Conservation (phyloP, 2,888 invertebrate species). For the Leptinotarsa haldemani region DNA sequence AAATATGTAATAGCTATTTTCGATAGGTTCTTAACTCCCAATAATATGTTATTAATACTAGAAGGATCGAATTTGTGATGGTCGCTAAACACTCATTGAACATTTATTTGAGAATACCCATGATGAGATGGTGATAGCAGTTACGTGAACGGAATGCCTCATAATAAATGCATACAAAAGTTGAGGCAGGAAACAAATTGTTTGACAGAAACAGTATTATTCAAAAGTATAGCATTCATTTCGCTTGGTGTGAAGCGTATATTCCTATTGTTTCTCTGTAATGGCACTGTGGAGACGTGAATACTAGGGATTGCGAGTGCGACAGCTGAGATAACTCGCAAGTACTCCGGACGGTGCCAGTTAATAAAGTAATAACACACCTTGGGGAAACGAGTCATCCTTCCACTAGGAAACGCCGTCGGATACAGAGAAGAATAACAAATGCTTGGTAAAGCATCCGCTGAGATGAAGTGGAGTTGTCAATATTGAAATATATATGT, state of each 20-base stretch:
- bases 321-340: slow-evolving; percentile 62
- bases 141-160: no score
- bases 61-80: no score
- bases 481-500: slow-evolving; percentile 22
- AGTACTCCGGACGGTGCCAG: slow-evolving; percentile 60
- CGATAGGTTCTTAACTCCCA: no score
- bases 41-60: no score
- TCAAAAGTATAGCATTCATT: slow-evolving; percentile 8
- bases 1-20: no score
- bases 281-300: slow-evolving; percentile 54
- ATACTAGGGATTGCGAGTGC: slow-evolving; percentile 60
- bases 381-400: slow-evolving; percentile 53
- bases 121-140: no score
- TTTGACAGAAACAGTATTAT: background rate
- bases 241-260: slow-evolving; percentile 20
- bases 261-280: slow-evolving; percentile 42
- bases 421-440: slow-evolving; percentile 25
- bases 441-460: slow-evolving; percentile 21
- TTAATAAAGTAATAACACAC: slow-evolving; percentile 64
- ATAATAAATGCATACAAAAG: no score
- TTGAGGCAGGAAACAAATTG: no score
- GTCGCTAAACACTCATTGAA: no score
- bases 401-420: slow-evolving; percentile 26
- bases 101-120: no score
- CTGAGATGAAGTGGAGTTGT: slow-evolving; percentile 8